Base-by-base conservation (phyloP, 1,140 invertebrate genomes). In the Apocrypta bakeri region DNA sequence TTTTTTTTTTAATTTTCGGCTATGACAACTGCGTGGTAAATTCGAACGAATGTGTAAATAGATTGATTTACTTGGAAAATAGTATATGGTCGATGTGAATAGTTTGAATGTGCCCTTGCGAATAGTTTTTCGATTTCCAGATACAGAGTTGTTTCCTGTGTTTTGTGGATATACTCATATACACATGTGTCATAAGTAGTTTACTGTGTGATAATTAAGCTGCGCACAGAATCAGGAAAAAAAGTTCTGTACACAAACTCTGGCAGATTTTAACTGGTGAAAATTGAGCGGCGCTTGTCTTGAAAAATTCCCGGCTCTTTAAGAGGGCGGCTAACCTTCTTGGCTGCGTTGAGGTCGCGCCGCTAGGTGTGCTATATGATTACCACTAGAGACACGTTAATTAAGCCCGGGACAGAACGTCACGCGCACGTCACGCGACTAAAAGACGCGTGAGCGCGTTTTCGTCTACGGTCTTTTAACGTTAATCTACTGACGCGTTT, bases 321-420 rank as follows among this genome's bases (percentile, higher is more conserved):
- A 21, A 17, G 21, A 21, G 6, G n/a, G 31, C 11, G 31, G 31
- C 29, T 29, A 17, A 73, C 71, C 37, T 73, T 42, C 71, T 73
- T 24, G 37, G 11, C 29, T 14, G 68, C 68, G 12, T 75, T 40
- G 14, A 40, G 71, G 40, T 27, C 71, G 71, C 21, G 37, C 33
- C 2, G 27, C 66, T 1, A 7, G 37, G 40, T 73, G 71, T 3
- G 21, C 68, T 71, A 37, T 71, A 71, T 71, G 17, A 71, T 71
- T 73, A 73, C 37, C 40, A 40, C 33, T 25, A 37, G 14, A 83
- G 40, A 42, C 71, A 71, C 37, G 77, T 69, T 71, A 79, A 79
- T 79, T 79, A 79, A 33, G 29, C 1, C 40, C 42, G 14, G 37
- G 14, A 71, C 42, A 12, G 24, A 7, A 37, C 6, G 29, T 29